Base-by-base conservation (phyloP, 2,888 invertebrate species). In the Himalopsyche anomala region DNA sequence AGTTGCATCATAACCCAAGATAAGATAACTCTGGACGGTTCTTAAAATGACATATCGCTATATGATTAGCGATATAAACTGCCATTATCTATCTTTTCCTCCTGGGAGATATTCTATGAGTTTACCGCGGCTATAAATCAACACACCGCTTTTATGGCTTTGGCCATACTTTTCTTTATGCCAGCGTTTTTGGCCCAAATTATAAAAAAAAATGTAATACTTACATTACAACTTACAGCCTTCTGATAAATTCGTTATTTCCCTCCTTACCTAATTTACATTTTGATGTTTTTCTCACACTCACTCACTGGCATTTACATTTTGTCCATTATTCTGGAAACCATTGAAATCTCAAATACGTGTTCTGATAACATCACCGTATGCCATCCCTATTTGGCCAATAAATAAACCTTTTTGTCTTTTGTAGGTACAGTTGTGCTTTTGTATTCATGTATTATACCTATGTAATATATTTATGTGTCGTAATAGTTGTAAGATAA, bases 391-490 rank as follows among this genome's bases (percentile, higher is more conserved):
- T 74, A 74, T 36, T 15, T 36, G 74, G 38, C 74, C 15, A 74
- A 36, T 36, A 74, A 74, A 74, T 74, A 74, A 74, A 36, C 74
- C 74, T 74, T 74, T 74, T 74, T 74, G 74, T 74, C 74, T 74
- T 51, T 15, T 15, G 51, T 12, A 51, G 28, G 28, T 15, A 36
- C 15, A 74, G 12, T 15, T 36, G 74, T 74, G 28, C 74, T 36
- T 74, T 74, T 74, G 38, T 74, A 74, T 74, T 36, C 38, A 74
- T 5, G 12, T 74, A 36, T 5, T 19, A 38, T 74, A 51, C 15
- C 8, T 51, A 51, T 51, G 51, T 6, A 12, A 51, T 51, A 15
- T 51, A 51, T 15, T 4, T 51, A 51, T 15, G 15, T 15, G 51
- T 15, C 5, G 12, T 51, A 15, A 51, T 51, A 11, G 8, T 45